These are phyloP conservation scores for Cepphus grylle DNA, from an alignment of 2,113 vertebrate genomes.

Conservation along the genomic window DNA sequence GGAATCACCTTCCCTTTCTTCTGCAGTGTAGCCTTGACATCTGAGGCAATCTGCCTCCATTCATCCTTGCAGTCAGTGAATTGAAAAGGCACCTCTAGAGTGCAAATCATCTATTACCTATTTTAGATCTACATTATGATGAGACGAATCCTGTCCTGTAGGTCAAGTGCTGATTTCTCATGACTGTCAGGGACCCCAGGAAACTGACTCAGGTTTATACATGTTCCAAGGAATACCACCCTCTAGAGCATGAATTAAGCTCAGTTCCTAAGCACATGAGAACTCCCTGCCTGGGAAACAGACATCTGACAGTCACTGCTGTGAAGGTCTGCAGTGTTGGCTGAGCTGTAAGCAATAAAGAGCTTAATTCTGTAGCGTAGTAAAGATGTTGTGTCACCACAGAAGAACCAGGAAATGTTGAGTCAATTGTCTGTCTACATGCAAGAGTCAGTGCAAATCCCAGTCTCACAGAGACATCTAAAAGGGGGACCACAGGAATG, in stretches of 20 bases:
- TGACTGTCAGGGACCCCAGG: background rate
- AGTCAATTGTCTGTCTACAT: background rate
- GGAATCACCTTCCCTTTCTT: background rate
- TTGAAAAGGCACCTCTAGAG: background rate
- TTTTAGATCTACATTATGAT: background rate
- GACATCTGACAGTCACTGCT: background rate
- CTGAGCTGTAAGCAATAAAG: background rate
- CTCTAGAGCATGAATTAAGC: background rate
- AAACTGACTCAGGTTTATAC: background rate
- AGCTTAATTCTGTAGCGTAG: background rate
- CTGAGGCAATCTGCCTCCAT: background rate
- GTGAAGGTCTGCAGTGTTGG: background rate
- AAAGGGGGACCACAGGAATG: background rate
- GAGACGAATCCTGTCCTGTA: background rate
- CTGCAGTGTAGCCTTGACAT: background rate
- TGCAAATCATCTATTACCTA: background rate
- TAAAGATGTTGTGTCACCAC: rapidly evolving
- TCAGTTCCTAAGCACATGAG: background rate
- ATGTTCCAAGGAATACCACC: background rate
- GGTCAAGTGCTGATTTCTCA: background rate
- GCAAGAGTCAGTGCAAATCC: background rate
- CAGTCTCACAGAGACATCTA: background rate
- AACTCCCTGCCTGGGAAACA: background rate
- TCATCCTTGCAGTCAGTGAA: background rate
- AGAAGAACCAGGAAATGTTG: background rate